Evolutionary conservation across 2,113 vertebrate genomes (phyloP), one percentile per base, ranked within the genome.

Genomic region (Bothrops jararaca): DNA sequence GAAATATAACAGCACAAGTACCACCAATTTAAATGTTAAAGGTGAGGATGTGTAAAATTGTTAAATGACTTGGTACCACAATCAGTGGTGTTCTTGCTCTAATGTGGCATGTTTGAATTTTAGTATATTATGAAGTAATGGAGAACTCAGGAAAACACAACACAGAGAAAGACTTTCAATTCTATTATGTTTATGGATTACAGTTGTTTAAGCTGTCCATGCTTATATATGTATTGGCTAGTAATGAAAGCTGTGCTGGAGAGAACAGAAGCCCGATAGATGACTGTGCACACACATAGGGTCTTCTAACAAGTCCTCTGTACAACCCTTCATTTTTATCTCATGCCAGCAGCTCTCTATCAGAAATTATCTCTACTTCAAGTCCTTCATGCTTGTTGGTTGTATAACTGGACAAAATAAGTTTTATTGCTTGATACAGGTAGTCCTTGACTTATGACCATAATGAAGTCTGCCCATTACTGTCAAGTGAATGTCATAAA

Each of bases 1-100:
- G 20, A 39, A 56, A 22, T 98, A 97, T 50, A 94, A 97, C 29
- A 91, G 95, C 87, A 98, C 97, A 74, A 95, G 94, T 39, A 98
- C 97, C 92, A 93, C 91, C 94, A 96, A 96, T 5, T 50, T 98
- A 48, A 86, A 90, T 29, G 86, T 98, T 88, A 24, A 93, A 97
- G 97, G 98, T 98, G 96, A 97, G 97, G 94, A 91, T 90, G 4
- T 45, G 34, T 52, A 80, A 88, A 89, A 80, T 9, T 23, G 91
- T 94, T 60, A 60, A 90, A 29, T 93, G 94, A 85, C 29, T 88
- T 7, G 23, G 24, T 29, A 87, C 74, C 48, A 80, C 7, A 42
- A 4, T 80, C 74, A 42, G 74, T 80, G 74, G 20, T 80, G 18
- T 80, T 80, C 18, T 80, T 42, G 69, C 3, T 80, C 34, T 42